Evolutionary conservation across 37 sponge, comb jelly and placozoan genomes (phyloP), one percentile per base, ranked within the genome.

Genomic region (Chondrosia reniformis): DNA sequence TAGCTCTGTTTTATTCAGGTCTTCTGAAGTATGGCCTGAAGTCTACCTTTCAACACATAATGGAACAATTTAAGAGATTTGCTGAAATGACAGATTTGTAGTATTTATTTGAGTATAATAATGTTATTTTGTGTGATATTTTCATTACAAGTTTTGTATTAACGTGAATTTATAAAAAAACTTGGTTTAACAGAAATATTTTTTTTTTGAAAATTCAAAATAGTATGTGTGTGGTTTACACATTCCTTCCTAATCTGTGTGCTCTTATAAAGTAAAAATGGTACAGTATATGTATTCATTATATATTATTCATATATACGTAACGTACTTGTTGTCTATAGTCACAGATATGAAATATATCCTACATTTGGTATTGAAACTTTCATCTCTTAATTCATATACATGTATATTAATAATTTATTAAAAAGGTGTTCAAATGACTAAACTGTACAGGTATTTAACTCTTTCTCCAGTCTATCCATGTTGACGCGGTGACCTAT

Each of bases 11-110:
- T 22, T 82, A 0, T 76, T 21, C 58, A 91, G 94, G 96, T 10
- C 83, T 95, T 5, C 83, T 95, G 0, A 95, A 95, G 66, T 66
- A 92, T 32, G 96, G 96, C 0, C 38, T 95, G 30, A 80, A 93
- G 36, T 86, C 96, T 10, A 85, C 86, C 4, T 95, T 95, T 61
- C 30, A 36, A 24, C 96, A 91, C 63, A 81, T 95, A 25, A 67
- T 13, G 73, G 85, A 91, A 75, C 92, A 91, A 33, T 45, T 95
- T 5, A 52, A 80, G 54, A 88, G 57, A 78, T 90, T 87, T 66
- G 76, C 84, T 21, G 78, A 83, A 31, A 59, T 93, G 21, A 82
- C 79, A n/a, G 36, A 25, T 13, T n/a, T 69, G 39, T 69, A 39
- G 42, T 6, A 25, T 13, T 6, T 13, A 13, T n/a, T n/a, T n/a